Base-by-base conservation (phyloP, 2,888 invertebrate genomes). In the Panzeria rudis region DNA sequence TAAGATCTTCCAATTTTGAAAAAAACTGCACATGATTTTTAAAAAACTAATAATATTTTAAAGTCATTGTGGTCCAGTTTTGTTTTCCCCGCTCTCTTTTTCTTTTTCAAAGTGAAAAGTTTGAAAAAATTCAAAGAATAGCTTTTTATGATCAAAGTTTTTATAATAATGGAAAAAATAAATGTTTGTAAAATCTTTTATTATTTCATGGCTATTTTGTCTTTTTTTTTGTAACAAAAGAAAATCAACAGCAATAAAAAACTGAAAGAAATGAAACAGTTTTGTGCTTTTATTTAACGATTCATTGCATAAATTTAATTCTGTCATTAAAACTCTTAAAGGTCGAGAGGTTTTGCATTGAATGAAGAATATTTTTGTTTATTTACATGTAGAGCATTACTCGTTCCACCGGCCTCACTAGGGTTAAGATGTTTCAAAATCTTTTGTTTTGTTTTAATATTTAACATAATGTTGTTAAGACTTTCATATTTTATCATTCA, bases 281-380 rank as follows among this genome's bases (percentile, higher is more conserved):
- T 9, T 35, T 25, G 3, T n/a, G 47, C n/a, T 56, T 76, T 69
- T 15, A 61, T 76, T 47, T 82, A 76, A 83, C 64, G 56, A 76
- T 72, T 76, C 62, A 76, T 71, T 82, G 62, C 71, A 64, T 77
- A 72, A 77, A 76, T 80, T 66, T 80, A 80, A 66, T 66, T 32
- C 56, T 76, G 52, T 54, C 59, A 41, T 80, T 75, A 68, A 72
- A 44, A 35, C 25, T 73, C 20, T 59, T 29, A 41, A 71, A 76
- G 76, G 69, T 71, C 52, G 38, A 29, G 20, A 35, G 35, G 25
- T 25, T 50, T 56, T 20, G 1, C 15, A 69, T 47, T 32, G 25
- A 7, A 20, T 25, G 13, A 62, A 52, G 17, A 56, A 32, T 32
- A 56, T 44, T 66, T 75, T 41, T 13, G n/a, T 54, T 38, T 59